Percentiles rank a stretch among this genome's conserved stretches.
Conservation (phyloP, 2,888 invertebrate species). For the Epinotia bilunana region DNA sequence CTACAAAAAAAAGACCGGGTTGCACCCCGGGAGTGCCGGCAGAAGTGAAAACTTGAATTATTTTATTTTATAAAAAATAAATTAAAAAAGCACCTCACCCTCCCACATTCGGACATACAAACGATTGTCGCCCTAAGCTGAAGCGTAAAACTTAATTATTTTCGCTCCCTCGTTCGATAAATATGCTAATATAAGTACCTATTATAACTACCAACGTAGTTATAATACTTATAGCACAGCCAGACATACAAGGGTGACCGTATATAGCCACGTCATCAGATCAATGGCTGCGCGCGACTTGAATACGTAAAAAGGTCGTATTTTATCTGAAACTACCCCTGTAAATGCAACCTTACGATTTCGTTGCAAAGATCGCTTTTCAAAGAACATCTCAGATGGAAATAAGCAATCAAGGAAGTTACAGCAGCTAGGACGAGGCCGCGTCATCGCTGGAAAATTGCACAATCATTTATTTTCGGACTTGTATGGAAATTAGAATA, state of each 20-base stretch:
- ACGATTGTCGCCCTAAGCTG: too few relatives aligned
- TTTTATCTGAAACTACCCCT: background rate
- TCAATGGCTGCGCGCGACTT: background rate
- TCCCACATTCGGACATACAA: too few relatives aligned
- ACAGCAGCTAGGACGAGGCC: constrained; percentile 15
- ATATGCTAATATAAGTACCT: too few relatives aligned
- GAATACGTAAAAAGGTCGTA: background rate
- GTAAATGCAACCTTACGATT: background rate
- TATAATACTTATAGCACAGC: background rate
- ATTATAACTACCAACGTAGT: too few relatives aligned
- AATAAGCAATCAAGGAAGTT: background rate
- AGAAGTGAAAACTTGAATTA: too few relatives aligned
- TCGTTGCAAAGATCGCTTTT: background rate
- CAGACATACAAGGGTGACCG: background rate
- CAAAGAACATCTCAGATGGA: background rate
- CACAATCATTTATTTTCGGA: constrained; percentile 25
- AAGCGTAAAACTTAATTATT: too few relatives aligned
- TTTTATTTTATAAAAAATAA: too few relatives aligned
- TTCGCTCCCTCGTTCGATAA: too few relatives aligned
- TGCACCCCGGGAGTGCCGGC: too few relatives aligned
- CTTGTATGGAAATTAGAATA: background rate
- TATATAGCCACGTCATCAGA: background rate
- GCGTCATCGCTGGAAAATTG: constrained; percentile 20
- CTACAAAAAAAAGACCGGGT: too few relatives aligned
- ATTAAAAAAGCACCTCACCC: too few relatives aligned